These are phyloP conservation scores for Xestoiulus laeticollis DNA, from an alignment of 2,888 invertebrate genomes.

Conservation along the genomic window DNA sequence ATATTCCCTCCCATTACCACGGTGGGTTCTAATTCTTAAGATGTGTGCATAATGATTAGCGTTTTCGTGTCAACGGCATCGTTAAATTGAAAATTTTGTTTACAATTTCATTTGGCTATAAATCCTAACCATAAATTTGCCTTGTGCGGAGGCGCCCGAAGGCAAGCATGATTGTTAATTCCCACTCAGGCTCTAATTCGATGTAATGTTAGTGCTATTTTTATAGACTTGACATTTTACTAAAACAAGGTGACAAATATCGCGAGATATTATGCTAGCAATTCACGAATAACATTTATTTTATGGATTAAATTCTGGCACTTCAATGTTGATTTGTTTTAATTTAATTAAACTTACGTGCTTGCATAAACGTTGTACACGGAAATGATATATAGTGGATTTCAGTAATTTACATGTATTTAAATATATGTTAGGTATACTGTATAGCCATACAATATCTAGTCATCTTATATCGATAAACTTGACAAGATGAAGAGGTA, in stretches of 20 bases:
- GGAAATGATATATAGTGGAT: too few relatives aligned
- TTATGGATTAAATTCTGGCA: not conserved
- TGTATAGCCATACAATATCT: too few relatives aligned
- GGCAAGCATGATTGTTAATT: not conserved
- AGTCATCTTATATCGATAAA: too few relatives aligned
- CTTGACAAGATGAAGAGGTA: too few relatives aligned
- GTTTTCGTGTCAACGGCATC: not conserved
- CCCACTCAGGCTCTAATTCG: not conserved
- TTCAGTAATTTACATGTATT: not conserved
- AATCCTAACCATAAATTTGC: slow-evolving; percentile 11
- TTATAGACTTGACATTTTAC: slow-evolving; percentile 16
- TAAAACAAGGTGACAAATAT: slow-evolving; percentile 22
- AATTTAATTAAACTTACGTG: not conserved
- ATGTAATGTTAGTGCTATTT: not conserved
- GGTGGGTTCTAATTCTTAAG: not conserved
- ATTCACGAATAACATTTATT: not conserved
- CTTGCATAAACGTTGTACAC: too few relatives aligned
- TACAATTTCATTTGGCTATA: slow-evolving; percentile 13
- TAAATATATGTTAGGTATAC: not conserved
- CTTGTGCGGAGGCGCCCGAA: not conserved
- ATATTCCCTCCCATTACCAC: not conserved
- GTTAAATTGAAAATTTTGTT: not conserved
- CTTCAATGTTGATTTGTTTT: not conserved
- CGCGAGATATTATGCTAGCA: not conserved
- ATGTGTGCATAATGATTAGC: not conserved